Evolutionary conservation across 1,140 invertebrate species (phyloP), one percentile per base, ranked within the genome.

Genomic region (Diabrotica virgifera): DNA sequence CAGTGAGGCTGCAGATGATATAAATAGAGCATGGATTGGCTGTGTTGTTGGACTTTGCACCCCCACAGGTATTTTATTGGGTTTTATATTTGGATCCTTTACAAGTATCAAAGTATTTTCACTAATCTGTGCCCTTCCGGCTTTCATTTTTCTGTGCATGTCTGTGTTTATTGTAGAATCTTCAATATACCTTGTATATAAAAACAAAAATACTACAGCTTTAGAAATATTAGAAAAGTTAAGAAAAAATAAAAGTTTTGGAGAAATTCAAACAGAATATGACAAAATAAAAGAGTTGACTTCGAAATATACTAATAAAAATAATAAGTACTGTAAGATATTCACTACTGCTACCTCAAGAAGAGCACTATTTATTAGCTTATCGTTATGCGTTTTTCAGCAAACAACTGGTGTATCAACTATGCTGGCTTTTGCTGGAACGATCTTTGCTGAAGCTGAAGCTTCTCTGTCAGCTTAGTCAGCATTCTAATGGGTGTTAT

Each of bases 131-230:
- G 79, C 85, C 3, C 77, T 83, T 0, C 73, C 89, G 38, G 87
- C 88, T 0, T 69, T 86, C 0, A 14, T 86, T 0, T 90, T 92
- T 77, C 74, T 89, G 38, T 69, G 90, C 0, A 62, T 84, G 0
- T 86, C 90, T 80, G 2, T n/a, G 6, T 85, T 87, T 57, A 89
- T 94, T 81, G 93, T 93, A 0, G 94, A 96, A 74, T 90, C 90
- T 35, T 94, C 94, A 0, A 87, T 87, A 58, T 92, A 85, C 65
- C 80, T 89, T 40, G 77, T 91, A 0, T 78, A 79, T 7, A 85
- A 85, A 72, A 81, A 80, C 13, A 81, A 85, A 13, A 82, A 82
- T 38, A 77, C 83, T 5, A 85, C 86, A 5, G 92, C 92, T 0
- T 74, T 85, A 0, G 72, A 81, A 5, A 80, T 88, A 5, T 77